Percentiles rank a stretch among this genome's conserved stretches.
Conservation (phyloP, 1,140 invertebrate genomes). For the Meteorus sp. region DNA sequence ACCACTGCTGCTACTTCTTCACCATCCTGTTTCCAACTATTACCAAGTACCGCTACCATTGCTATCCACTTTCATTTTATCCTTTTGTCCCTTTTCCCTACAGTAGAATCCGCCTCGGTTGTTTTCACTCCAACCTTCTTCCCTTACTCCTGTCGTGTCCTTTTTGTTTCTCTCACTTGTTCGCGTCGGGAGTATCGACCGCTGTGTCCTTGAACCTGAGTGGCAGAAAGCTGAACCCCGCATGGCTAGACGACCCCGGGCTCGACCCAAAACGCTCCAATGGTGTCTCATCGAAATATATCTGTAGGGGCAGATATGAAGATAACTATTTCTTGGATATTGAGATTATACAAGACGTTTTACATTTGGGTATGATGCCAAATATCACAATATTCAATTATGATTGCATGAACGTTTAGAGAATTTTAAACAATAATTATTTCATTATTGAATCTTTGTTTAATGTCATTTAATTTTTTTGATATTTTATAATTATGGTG, state of each 20-base stretch:
- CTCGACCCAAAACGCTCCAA: conserved; percentile 24
- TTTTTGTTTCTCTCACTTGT: conserved; percentile 8
- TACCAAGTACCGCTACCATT: neutral
- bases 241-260: conserved; percentile 30
- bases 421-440: too few species aligned
- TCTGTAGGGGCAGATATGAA: too few species aligned
- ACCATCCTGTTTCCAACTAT: neutral
- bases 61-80: conserved; percentile 4
- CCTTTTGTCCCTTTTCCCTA: too few species aligned
- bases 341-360: too few species aligned
- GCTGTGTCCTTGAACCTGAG: conserved; percentile 33
- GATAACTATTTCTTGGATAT: too few species aligned
- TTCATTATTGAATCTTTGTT: too few species aligned
- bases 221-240: conserved; percentile 27
- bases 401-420: too few species aligned
- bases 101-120: too few species aligned
- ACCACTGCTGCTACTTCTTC: neutral
- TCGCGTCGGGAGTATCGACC: conserved; percentile 28
- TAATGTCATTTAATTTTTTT: too few species aligned
- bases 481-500: too few species aligned
- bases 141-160: neutral
- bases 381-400: too few species aligned
- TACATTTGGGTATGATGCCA: too few species aligned
- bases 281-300: neutral
- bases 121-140: neutral